These are phyloP conservation scores for Spodoptera litura DNA, from an alignment of 1,140 invertebrate species.

Conservation along the genomic window DNA sequence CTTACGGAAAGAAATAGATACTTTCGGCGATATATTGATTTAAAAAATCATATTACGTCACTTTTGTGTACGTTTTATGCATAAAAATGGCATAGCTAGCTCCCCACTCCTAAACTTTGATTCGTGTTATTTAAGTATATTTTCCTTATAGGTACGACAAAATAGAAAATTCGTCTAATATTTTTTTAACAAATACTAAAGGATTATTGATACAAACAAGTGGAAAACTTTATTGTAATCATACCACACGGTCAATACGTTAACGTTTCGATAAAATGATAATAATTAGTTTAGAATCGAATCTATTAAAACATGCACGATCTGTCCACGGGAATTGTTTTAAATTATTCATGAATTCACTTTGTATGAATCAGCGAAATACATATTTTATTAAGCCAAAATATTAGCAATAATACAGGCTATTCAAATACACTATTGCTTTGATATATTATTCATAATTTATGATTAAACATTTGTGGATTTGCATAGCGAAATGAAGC, in stretches of 20 bases:
- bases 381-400: slow-evolving; percentile 19
- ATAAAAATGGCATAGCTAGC: no score
- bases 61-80: no score
- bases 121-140: no score
- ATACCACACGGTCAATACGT: background rate
- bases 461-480: no score
- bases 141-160: no score
- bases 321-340: slow-evolving; percentile 24
- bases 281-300: slow-evolving; percentile 28
- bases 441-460: background rate
- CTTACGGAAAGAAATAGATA: no score
- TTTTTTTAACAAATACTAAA: no score
- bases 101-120: no score
- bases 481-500: no score
- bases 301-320: slow-evolving; percentile 25
- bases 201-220: background rate
- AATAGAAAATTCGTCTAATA: no score
- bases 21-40: no score
- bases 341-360: slow-evolving; percentile 29
- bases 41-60: no score
- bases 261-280: slow-evolving; percentile 16
- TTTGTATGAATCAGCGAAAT: slow-evolving; percentile 29
- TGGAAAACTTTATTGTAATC: background rate
- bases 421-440: background rate
- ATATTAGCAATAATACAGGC: background rate